These are phyloP conservation scores for Zapornia atra DNA, from an alignment of 2,113 vertebrate species.

Conservation along the genomic window DNA sequence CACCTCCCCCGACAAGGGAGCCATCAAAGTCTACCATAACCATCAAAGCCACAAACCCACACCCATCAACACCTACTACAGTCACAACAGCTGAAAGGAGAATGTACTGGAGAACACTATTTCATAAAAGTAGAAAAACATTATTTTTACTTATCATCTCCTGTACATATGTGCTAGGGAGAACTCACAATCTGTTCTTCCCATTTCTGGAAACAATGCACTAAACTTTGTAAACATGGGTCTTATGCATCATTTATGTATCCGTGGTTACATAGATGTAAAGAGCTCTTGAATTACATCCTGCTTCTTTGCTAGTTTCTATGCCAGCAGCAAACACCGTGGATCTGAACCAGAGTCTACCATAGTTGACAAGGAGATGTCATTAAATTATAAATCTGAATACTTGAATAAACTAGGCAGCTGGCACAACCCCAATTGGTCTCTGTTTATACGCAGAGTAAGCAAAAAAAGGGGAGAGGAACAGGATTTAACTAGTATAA, in stretches of 20 bases:
- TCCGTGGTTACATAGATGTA: neutral
- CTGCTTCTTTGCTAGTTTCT: neutral
- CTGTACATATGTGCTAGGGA: neutral
- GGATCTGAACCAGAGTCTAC: neutral
- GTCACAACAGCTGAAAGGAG: neutral
- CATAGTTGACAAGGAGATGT: neutral
- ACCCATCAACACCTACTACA: neutral
- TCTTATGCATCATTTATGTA: neutral
- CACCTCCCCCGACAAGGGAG: neutral
- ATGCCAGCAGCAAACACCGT: neutral
- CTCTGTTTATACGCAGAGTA: neutral
- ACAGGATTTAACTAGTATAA: neutral
- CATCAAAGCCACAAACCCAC: neutral
- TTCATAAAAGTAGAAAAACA: neutral
- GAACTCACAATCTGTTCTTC: neutral
- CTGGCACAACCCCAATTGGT: neutral
- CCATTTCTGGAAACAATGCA: conserved; percentile 1
- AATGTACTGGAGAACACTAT: neutral
- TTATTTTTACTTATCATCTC: neutral
- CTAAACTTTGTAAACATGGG: conserved; percentile 9
- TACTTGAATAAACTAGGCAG: conserved; percentile 12
- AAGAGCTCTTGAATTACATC: neutral
- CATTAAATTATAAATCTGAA: neutral
- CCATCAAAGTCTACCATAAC: neutral
- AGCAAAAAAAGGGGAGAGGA: neutral